Conservation (phyloP, 2,888 invertebrate genomes). For the Caenorhabditis becei region DNA sequence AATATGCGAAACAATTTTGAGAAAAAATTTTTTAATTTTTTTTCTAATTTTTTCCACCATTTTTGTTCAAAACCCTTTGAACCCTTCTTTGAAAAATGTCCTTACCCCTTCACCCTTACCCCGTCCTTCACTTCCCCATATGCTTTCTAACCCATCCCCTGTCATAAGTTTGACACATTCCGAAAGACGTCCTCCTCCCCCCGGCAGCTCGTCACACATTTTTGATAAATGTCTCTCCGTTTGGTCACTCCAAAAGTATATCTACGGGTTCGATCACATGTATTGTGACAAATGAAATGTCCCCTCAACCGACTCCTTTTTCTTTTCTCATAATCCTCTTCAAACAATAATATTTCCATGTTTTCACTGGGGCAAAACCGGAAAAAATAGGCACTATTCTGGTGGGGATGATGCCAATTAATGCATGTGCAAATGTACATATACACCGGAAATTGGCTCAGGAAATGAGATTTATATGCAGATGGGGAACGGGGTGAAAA, state of each 20-base stretch:
- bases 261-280: constrained; percentile 34
- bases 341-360: constrained; percentile 26
- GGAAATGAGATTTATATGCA: constrained; percentile 24
- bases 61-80: too few relatives aligned
- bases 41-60: too few relatives aligned
- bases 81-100: too few relatives aligned
- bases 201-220: constrained; percentile 48
- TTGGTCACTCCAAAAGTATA: constrained; percentile 8
- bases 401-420: not conserved
- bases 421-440: too few relatives aligned
- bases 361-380: constrained; percentile 26
- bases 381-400: constrained; percentile 29
- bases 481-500: too few relatives aligned
- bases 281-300: constrained; percentile 9
- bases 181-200: constrained; percentile 15
- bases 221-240: constrained; percentile 46
- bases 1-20: too few relatives aligned
- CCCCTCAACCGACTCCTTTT: not conserved
- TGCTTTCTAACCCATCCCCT: constrained; percentile 19
- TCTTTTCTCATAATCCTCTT: constrained; percentile 4
- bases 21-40: too few relatives aligned
- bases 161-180: constrained; percentile 50
- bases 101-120: not conserved
- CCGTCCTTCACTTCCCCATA: constrained; percentile 9
- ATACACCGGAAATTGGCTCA: too few relatives aligned